Base-by-base conservation (phyloP, 1,140 invertebrate species). In the Drosophila seguyi region DNA sequence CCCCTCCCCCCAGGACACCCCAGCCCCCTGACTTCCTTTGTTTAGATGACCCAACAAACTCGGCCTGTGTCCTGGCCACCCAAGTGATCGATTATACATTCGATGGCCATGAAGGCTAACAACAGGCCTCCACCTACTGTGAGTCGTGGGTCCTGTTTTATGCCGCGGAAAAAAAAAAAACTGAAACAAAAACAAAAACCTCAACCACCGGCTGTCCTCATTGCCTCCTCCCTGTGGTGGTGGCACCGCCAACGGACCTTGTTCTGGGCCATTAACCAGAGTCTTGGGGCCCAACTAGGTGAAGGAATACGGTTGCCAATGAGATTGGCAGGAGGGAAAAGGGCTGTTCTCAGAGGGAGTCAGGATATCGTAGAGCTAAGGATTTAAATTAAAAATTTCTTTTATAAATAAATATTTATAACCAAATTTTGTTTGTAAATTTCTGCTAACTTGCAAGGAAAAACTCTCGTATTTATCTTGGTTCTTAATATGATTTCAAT, bases 41-140 rank as follows among this genome's bases (percentile, higher is more conserved):
- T 88, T 88, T 88, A 88, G 85, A 88, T 88, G 85, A 88, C 85
- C 85, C 85, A 88, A 88, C 85, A 88, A 88, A 88, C 85, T 88
- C 84, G 67, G 53, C 62, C 56, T 79, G 60, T 61, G 59, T 65
- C 74, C 84, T 61, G 59, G 66, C 74, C 84, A 78, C 68, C 77
- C 85, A 71, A 81, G 63, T 88, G 85, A 88, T 88, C 85, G 85
- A 88, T 88, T 88, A 88, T 88, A 88, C 85, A 88, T 77, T 90
- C 81, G 74, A 88, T 88, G 85, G 85, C 85, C 85, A 85, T 90
- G 85, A 88, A 81, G 85, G 74, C 86, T 84, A 81, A 80, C 85
- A 81, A 86, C 81, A 81, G 39, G 14, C 27, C 48, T 39, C 39
- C 20, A n/a, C n/a, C 20, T n/a, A 22, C 38, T n/a, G n/a, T 3